Conservation (phyloP, 1,140 invertebrate species). For the Panulirus ornatus region DNA sequence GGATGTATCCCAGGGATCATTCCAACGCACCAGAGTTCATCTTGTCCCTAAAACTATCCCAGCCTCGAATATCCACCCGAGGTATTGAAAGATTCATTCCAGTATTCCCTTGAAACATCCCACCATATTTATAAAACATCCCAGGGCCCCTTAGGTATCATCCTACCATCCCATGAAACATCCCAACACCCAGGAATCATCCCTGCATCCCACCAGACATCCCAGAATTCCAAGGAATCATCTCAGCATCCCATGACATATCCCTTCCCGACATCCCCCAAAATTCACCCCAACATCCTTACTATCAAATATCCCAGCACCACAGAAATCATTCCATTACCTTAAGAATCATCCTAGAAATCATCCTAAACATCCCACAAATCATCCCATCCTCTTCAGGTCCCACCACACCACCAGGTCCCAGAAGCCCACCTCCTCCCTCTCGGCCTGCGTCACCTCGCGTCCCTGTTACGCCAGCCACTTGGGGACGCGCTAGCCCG, state of each 20-base stretch:
- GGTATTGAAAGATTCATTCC: too few relatives aligned
- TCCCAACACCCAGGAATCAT: neutral
- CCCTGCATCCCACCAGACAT: neutral
- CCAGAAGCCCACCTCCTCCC: neutral
- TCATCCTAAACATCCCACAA: too few relatives aligned
- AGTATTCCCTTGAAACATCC: too few relatives aligned
- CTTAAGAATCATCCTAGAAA: too few relatives aligned
- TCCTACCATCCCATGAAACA: neutral
- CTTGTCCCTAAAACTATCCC: too few relatives aligned
- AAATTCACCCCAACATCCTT: too few relatives aligned
- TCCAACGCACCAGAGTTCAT: too few relatives aligned
- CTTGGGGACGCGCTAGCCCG: slow-evolving; percentile 31
- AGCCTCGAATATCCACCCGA: too few relatives aligned
- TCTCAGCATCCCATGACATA: neutral
- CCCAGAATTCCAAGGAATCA: neutral
- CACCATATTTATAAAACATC: neutral
- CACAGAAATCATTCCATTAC: neutral
- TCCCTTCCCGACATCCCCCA: neutral
- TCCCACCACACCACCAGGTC: neutral
- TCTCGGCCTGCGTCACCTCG: neutral
- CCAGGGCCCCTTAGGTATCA: neutral
- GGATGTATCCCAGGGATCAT: too few relatives aligned
- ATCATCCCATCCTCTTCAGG: neutral
- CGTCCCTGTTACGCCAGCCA: neutral
- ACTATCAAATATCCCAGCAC: neutral